phyloP scores from a whole-genome alignment of 2,113 vertebrate species.

The Urocolius indicus region DNA sequence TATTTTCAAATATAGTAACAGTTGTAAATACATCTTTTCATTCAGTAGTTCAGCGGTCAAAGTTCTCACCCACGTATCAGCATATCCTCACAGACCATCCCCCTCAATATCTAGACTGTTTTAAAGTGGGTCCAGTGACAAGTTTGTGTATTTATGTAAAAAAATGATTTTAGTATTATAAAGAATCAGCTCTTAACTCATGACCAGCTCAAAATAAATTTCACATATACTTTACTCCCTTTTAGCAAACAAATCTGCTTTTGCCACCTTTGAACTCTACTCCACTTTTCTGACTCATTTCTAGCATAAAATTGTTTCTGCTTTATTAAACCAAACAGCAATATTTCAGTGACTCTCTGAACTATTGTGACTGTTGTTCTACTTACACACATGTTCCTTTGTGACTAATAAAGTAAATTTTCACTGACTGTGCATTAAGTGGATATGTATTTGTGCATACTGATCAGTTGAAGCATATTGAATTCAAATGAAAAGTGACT shows the following conservation, averaged over 20 bases:
- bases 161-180: neutral
- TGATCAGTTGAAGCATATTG: neutral
- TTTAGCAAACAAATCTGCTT: neutral
- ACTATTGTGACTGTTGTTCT: neutral
- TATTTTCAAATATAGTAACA: neutral
- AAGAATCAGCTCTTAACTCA: neutral
- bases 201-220: neutral
- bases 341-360: neutral
- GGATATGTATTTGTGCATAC: neutral
- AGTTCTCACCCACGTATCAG: neutral
- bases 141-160: neutral
- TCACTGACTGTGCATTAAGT: neutral
- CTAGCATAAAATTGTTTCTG: neutral
- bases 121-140: neutral
- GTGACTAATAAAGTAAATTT: neutral
- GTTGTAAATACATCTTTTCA: neutral
- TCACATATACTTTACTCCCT: neutral
- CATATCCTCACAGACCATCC: neutral
- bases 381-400: neutral
- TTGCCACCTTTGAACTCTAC: neutral
- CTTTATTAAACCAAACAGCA: neutral
- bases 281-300: neutral
- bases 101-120: neutral
- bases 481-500: neutral
- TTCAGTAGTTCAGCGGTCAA: neutral